A percentile compares a stretch with the other conserved stretches of the same genome.
Evolutionary conservation across 1,140 invertebrate species (phyloP).

Genomic region (Sycophaga agraensis): DNA sequence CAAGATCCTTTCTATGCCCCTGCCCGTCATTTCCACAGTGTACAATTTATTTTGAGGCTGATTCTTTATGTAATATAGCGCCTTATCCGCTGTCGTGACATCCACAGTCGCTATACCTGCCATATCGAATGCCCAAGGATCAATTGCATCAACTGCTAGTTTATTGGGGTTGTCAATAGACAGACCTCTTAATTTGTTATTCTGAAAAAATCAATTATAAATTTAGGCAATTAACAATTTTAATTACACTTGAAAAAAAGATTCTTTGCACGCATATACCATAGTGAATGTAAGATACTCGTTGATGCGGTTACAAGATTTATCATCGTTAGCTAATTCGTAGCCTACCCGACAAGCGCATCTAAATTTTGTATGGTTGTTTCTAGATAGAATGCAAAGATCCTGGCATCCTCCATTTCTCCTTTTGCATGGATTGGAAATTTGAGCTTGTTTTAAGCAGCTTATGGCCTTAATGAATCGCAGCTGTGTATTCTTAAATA

Average conservation of each 20-base stretch:
- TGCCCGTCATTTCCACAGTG: background rate
- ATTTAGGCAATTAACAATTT: too few relatives aligned
- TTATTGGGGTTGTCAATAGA: too few relatives aligned
- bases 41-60: background rate
- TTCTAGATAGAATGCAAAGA: background rate
- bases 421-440: background rate
- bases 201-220: too few relatives aligned
- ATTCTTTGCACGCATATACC: too few relatives aligned
- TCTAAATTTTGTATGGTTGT: background rate
- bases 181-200: too few relatives aligned
- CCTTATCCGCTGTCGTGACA: background rate
- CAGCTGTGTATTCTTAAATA: too few relatives aligned
- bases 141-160: slow-evolving; percentile 4
- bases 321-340: background rate
- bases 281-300: background rate
- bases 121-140: background rate
- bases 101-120: background rate
- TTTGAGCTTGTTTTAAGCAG: background rate
- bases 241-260: too few relatives aligned
- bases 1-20: background rate
- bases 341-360: slow-evolving; percentile 12
- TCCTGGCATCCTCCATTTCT: slow-evolving; percentile 2
- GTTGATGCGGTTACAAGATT: background rate
- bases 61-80: background rate
- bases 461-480: background rate